phyloP scores from a whole-genome alignment of 2,113 vertebrate species.

The human region GRCh38 chr6:54688001-54688500 shows the following conservation, averaged over 20 bases:
- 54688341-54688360: background rate
- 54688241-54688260: background rate
- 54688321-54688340: background rate
- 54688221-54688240: background rate
- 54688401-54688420: background rate
- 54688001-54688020: constrained; percentile 6
- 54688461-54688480: background rate
- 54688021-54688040: constrained; percentile 4
- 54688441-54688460: background rate
- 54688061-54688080: background rate
- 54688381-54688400: background rate
- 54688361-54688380: background rate
- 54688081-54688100: background rate
- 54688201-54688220: background rate
- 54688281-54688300: background rate
- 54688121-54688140: background rate
- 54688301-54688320: background rate
- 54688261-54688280: background rate
- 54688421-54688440: background rate
- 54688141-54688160: background rate
- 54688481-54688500: background rate
- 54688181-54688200: background rate
- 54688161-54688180: background rate
- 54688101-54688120: background rate
- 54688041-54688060: background rate